A percentile compares a stretch with the other conserved stretches of the same genome.
Conservation (phyloP, 2,113 vertebrate species). For the Channa argus region DNA sequence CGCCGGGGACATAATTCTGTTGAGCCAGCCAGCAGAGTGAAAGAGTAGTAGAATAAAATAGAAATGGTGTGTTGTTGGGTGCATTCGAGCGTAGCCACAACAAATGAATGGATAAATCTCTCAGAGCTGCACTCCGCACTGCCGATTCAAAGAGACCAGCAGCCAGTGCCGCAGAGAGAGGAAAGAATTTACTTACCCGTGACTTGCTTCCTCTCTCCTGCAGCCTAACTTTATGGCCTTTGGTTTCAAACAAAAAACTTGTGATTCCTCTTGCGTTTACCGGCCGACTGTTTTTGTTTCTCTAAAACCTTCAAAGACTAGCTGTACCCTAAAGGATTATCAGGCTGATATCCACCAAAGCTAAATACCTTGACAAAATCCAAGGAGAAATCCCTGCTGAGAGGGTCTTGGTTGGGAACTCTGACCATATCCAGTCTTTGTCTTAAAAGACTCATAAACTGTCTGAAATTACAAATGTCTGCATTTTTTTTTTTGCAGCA, state of each 20-base stretch:
- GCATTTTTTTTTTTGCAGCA: too few relatives aligned
- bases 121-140: constrained; percentile 57
- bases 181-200: constrained; percentile 53
- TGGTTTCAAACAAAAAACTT: constrained; percentile 52
- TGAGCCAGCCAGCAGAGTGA: constrained; percentile 73
- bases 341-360: constrained; percentile 36
- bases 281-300: constrained; percentile 32
- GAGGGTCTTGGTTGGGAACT: background rate
- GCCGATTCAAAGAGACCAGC: constrained; percentile 58
- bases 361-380: constrained; percentile 17
- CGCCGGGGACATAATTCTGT: constrained; percentile 79
- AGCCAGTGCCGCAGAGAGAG: constrained; percentile 50
- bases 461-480: background rate
- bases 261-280: constrained; percentile 49
- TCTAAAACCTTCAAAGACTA: constrained; percentile 39
- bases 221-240: constrained; percentile 57
- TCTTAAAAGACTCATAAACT: background rate
- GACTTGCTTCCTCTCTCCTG: constrained; percentile 43
- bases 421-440: background rate
- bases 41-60: constrained; percentile 82
- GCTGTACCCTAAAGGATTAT: constrained; percentile 28
- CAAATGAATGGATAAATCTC: constrained; percentile 87
- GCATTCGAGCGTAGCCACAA: constrained; percentile 79
- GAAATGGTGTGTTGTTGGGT: constrained; percentile 78
- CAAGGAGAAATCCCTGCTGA: constrained; percentile 4